Percentiles rank a stretch among this genome's conserved stretches.
These are phyloP conservation scores for Colletes gigas DNA, from an alignment of 1,140 invertebrate genomes.

Conservation along the genomic window DNA sequence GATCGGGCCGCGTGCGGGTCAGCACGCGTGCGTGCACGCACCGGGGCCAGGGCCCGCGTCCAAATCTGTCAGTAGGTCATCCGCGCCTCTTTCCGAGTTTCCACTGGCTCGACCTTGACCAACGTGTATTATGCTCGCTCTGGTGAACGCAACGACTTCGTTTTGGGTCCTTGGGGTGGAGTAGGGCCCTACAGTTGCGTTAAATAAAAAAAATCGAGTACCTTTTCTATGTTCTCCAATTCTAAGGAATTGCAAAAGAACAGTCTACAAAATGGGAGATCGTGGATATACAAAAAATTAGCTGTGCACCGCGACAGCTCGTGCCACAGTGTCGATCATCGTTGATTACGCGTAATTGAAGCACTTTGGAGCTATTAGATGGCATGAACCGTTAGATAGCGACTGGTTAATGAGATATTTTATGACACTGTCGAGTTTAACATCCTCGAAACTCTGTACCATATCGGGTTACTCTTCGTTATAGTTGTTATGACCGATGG, in stretches of 20 bases:
- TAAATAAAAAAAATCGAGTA: no score
- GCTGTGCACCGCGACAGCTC: not conserved
- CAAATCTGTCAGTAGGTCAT: constrained; percentile 79
- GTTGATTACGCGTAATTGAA: not conserved
- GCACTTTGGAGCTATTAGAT: not conserved
- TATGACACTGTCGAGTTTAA: not conserved
- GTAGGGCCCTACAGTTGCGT: not conserved
- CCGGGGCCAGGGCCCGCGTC: constrained; percentile 50
- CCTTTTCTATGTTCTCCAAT: no score
- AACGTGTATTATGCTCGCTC: not conserved
- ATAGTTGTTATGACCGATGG: no score
- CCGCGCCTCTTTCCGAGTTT: constrained; percentile 42
- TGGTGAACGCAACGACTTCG: not conserved
- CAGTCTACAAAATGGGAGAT: no score
- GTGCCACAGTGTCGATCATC: not conserved
- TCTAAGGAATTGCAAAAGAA: no score
- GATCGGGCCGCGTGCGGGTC: constrained; percentile 27
- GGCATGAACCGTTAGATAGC: not conserved
- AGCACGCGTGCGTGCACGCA: constrained; percentile 17
- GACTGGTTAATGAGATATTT: not conserved
- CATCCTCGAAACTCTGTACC: not conserved
- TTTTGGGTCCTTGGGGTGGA: not conserved
- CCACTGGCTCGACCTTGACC: constrained; percentile 65
- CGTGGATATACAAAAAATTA: no score
- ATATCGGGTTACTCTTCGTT: no score